Evolutionary conservation across 2,797 vertebrate genomes (phyloP).

Genomic region (Hippoglossus hippoglossus): DNA sequence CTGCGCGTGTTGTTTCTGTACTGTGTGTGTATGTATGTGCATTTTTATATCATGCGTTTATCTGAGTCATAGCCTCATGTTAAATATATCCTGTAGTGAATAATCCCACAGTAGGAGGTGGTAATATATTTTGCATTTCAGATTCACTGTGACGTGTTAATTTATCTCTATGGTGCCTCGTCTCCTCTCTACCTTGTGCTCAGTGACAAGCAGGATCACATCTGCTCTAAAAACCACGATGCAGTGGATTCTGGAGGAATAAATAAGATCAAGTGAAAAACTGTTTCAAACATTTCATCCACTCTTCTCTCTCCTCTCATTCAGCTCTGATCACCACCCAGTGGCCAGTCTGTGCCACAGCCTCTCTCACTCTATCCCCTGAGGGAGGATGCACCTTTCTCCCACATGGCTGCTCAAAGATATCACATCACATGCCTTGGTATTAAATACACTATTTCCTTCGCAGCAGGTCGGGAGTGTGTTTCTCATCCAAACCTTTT

Average conservation of each 20-base stretch:
- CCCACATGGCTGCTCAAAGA: conserved; percentile 18
- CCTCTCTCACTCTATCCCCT: not conserved
- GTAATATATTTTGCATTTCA: conserved; percentile 45
- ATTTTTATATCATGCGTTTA: conserved; percentile 57
- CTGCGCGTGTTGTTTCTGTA: conserved; percentile 49
- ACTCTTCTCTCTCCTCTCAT: not conserved
- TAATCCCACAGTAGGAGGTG: conserved; percentile 36
- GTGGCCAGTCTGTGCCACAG: conserved; percentile 31
- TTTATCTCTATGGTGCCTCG: conserved; percentile 40
- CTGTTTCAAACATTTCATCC: not conserved
- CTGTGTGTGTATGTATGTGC: conserved; percentile 61
- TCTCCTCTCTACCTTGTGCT: conserved; percentile 20
- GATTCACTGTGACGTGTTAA: conserved; percentile 42
- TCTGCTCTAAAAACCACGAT: not conserved
- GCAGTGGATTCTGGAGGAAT: not conserved
- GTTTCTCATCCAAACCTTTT: not conserved
- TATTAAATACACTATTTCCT: conserved; percentile 54
- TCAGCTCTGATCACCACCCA: conserved; percentile 27
- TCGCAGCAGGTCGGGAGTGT: conserved; percentile 6
- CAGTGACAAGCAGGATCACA: not conserved
- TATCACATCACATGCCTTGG: conserved; percentile 31
- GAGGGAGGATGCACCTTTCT: conserved; percentile 28
- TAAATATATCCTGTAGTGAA: conserved; percentile 44
- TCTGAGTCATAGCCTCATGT: conserved; percentile 55
- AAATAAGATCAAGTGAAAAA: not conserved